Conservation (phyloP, 2,888 invertebrate genomes). For the Norana najaformis region DNA sequence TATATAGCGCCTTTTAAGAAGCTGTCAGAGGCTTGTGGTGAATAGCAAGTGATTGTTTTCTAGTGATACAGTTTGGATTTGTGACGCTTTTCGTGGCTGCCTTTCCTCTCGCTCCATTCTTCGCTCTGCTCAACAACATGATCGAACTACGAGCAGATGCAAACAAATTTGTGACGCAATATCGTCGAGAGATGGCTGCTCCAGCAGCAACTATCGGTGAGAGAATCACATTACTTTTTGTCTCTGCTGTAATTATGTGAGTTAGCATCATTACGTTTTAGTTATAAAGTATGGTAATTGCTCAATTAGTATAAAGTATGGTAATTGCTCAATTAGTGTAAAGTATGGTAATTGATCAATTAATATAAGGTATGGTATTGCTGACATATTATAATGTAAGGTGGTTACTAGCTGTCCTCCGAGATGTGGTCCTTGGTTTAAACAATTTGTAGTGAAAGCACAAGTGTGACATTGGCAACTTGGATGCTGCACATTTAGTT, state of each 20-base stretch:
- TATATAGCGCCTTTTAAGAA: background rate
- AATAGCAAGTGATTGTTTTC: slow-evolving; percentile 8
- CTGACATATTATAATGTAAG: background rate
- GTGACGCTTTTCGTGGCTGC: slow-evolving; percentile 96
- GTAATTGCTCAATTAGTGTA: background rate
- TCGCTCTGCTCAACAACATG: slow-evolving; percentile 91
- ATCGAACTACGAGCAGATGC: slow-evolving; percentile 94
- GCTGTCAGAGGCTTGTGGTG: background rate
- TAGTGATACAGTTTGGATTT: slow-evolving; percentile 95
- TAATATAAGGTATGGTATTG: background rate
- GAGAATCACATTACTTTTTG: background rate
- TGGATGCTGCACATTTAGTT: too few relatives aligned
- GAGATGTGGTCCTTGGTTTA: background rate
- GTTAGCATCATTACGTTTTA: background rate
- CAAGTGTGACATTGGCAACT: too few relatives aligned
- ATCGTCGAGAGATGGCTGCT: slow-evolving; percentile 84
- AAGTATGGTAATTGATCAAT: background rate
- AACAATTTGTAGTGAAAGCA: too few relatives aligned
- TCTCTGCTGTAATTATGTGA: background rate
- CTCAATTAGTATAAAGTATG: background rate
- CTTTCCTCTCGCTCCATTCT: slow-evolving; percentile 93
- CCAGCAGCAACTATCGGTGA: slow-evolving; percentile 85
- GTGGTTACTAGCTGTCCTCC: background rate
- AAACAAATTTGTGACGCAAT: slow-evolving; percentile 83
- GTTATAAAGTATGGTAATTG: background rate